Percentiles rank a stretch among this genome's conserved stretches.
These are phyloP conservation scores for Solea solea DNA, from an alignment of 2,113 vertebrate genomes.

Conservation along the genomic window DNA sequence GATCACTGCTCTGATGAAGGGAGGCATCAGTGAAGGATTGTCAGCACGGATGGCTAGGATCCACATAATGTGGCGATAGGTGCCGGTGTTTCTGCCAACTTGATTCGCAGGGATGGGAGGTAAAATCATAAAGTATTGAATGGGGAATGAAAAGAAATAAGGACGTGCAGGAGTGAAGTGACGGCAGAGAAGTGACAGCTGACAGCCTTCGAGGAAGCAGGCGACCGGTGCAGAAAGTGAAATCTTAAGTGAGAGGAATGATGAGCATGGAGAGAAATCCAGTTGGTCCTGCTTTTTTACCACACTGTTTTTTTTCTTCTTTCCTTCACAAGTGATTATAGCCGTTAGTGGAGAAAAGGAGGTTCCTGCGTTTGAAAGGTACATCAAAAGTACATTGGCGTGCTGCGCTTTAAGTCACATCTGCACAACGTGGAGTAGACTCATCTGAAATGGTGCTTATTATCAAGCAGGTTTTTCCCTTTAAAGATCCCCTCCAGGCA, in stretches of 20 bases:
- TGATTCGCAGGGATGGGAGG: background rate
- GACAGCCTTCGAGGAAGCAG: constrained; percentile 29
- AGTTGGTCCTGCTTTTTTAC: constrained; percentile 2
- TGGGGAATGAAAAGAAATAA: background rate
- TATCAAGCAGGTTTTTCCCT: constrained; percentile 1
- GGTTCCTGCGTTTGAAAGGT: constrained; percentile 34
- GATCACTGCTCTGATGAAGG: constrained; percentile 1
- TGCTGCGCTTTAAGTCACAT: constrained; percentile 24
- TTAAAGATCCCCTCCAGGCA: constrained; percentile 11
- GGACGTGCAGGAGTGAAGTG: background rate
- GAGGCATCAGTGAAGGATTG: background rate
- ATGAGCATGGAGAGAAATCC: constrained; percentile 24
- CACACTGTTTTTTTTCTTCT: constrained; percentile 9
- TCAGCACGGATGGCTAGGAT: background rate
- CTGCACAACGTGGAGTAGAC: background rate
- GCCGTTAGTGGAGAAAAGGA: constrained; percentile 31
- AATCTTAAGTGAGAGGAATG: constrained; percentile 34
- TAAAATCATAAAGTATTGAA: background rate
- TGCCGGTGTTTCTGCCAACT: no score
- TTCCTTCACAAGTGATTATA: background rate
- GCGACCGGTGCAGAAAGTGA: constrained; percentile 31
- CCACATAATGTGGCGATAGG: no score
- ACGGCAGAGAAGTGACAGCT: constrained; percentile 20
- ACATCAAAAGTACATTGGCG: constrained; percentile 56
- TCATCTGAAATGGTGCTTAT: background rate